Conservation (phyloP, 2,888 invertebrate species). For the Pilophorus perplexus region DNA sequence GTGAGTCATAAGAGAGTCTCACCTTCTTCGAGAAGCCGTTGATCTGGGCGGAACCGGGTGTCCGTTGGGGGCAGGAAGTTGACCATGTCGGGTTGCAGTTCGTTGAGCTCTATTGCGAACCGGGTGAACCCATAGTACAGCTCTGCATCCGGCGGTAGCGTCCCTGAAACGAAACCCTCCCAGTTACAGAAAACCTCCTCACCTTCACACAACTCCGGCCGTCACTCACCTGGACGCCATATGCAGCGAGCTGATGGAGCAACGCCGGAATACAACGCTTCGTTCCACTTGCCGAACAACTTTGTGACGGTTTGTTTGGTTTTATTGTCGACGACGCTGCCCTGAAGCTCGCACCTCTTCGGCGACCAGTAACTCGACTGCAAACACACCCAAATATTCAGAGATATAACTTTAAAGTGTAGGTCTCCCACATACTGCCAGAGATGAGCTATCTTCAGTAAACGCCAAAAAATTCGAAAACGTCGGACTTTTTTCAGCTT, state of each 20-base stretch:
- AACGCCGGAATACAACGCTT: constrained; percentile 72
- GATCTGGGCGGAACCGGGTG: constrained; percentile 75
- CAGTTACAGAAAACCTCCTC: not conserved
- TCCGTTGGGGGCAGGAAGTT: constrained; percentile 70
- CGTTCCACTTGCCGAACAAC: constrained; percentile 79
- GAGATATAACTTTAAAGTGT: no score
- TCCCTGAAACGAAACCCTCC: constrained; percentile 56
- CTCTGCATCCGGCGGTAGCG: constrained; percentile 76
- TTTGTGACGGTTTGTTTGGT: constrained; percentile 57
- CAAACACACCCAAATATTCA: constrained; percentile 38
- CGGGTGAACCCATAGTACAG: constrained; percentile 80
- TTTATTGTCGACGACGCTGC: constrained; percentile 57
- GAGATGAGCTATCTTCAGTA: no score
- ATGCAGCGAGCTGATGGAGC: constrained; percentile 69
- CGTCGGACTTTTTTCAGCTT: no score
- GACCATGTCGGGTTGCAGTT: constrained; percentile 63
- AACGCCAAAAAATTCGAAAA: not conserved
- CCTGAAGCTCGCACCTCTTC: constrained; percentile 73
- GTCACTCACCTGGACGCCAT: constrained; percentile 68
- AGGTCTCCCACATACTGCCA: no score
- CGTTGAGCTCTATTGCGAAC: constrained; percentile 82
- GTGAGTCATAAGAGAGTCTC: not conserved
- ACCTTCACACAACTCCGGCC: not conserved
- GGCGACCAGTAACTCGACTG: constrained; percentile 76
- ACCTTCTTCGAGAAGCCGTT: constrained; percentile 53